Conservation (phyloP, 2,888 invertebrate genomes). For the Cantharis lateralis region DNA sequence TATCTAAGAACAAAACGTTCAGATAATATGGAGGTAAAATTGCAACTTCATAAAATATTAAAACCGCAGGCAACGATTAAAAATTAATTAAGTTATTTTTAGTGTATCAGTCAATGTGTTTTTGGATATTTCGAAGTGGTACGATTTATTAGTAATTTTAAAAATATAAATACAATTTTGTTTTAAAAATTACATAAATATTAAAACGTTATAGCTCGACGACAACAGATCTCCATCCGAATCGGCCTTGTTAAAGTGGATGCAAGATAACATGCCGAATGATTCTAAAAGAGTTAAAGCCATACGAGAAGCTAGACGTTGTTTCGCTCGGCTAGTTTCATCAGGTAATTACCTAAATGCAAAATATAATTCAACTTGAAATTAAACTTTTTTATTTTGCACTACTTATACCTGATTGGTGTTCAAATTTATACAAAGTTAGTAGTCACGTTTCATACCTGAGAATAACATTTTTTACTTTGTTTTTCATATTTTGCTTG, state of each 20-base stretch:
- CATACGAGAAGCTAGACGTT: conserved; percentile 49
- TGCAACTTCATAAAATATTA: neutral
- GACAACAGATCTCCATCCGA: conserved; percentile 53
- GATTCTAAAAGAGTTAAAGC: conserved; percentile 49
- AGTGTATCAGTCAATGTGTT: conserved; percentile 53
- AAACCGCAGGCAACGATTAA: conserved; percentile 16
- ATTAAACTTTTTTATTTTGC: neutral
- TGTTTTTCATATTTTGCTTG: neutral
- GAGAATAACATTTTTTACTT: neutral
- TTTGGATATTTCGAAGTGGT: conserved; percentile 53
- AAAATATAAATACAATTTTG: neutral
- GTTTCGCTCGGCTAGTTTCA: conserved; percentile 51
- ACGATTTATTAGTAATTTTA: conserved; percentile 25
- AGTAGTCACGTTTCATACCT: neutral
- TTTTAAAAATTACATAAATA: neutral
- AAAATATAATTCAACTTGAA: neutral
- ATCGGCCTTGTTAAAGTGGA: conserved; percentile 52
- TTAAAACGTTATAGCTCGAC: conserved; percentile 46
- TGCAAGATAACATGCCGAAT: conserved; percentile 50
- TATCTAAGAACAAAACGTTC: conserved; percentile 16
- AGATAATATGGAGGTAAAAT: conserved; percentile 28
- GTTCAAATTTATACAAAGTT: neutral
- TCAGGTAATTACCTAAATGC: conserved; percentile 41
- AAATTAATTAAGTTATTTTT: conserved; percentile 31
- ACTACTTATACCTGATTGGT: neutral